A percentile compares a stretch with the other conserved stretches of the same genome.
Evolutionary conservation across 92 coral and sea anemone genomes (phyloP).

Genomic region (Meandrina meandrites): DNA sequence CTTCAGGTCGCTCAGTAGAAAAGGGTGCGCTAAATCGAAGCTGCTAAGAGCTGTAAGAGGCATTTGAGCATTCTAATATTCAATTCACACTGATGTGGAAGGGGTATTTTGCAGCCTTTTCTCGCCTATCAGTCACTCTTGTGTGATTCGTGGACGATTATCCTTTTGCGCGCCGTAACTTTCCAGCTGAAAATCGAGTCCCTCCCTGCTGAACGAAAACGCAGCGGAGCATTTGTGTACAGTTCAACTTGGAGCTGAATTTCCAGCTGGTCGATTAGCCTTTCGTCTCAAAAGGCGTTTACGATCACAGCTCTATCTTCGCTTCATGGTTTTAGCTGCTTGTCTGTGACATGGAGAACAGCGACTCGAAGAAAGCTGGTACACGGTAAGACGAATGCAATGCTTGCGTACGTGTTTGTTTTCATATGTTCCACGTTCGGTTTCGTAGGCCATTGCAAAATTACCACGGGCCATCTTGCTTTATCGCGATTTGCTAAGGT

Average conservation of each 20-base stretch:
- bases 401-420: constrained; percentile 21
- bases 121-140: neutral
- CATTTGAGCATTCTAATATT: constrained; percentile 2
- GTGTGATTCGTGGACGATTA: neutral
- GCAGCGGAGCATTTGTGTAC: constrained; percentile 4
- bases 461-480: neutral
- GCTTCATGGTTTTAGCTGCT: constrained; percentile 30
- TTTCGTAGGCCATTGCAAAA: neutral
- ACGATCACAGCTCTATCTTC: neutral
- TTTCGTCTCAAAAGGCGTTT: constrained; percentile 20
- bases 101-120: constrained; percentile 1
- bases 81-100: constrained; percentile 32
- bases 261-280: constrained; percentile 3
- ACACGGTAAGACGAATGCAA: constrained; percentile 68
- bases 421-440: neutral
- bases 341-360: constrained; percentile 51
- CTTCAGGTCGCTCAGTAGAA: neutral
- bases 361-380: constrained; percentile 75
- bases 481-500: neutral
- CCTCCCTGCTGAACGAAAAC: constrained; percentile 4
- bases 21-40: constrained; percentile 49
- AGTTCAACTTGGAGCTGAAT: neutral
- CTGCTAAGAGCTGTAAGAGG: neutral
- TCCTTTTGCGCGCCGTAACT: neutral
- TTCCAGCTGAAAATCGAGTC: constrained; percentile 2